Base-by-base conservation (phyloP, 2,888 invertebrate species). In the Dastarcus helophoroides region DNA sequence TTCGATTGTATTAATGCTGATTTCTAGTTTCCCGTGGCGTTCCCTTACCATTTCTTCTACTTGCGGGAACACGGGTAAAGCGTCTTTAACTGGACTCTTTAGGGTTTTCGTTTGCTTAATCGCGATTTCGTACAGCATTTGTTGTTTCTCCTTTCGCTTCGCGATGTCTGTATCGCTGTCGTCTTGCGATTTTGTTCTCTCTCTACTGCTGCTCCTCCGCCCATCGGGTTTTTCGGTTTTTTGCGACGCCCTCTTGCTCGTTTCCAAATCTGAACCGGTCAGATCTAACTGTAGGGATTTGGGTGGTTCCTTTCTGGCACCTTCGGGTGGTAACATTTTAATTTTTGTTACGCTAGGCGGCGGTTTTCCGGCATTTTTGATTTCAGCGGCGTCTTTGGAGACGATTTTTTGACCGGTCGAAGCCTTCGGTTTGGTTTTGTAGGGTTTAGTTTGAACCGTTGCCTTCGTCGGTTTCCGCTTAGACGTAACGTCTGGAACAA, bases 11-110 rank as follows among this genome's bases (percentile, higher is more conserved):
- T 79, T 79, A 28, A 77, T 79, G 40, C 69, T 78, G 21, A 79
- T 79, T 58, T 79, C 79, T 4, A 79, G 72, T 57, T 79, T 79
- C 1, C 79, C 80, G 49, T 78, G 78, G 1, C 78, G 73, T 0
- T 79, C 79, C 4, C 76, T 52, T 14, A 79, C 79, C 54, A 77
- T 78, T 51, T 80, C 79, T 55, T 79, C 79, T 1, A 77, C 76
- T 22, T 74, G 71, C 7, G 79, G 79, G 50, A 79, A 79, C 2
- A 76, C 69, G 1, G 79, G 79, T 46, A 79, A 48, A 1, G 73
- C 69, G 51, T 79, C 79, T 52, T 78, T 79, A 0, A 79, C 78
- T 1, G 80, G 80, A 54, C 79, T 79, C 16, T 79, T 69, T 40
- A 79, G 63, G 0, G 78, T 79, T 46, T 79, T 78, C 0, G 79